Evolutionary conservation across 2,888 invertebrate genomes (phyloP).

Genomic region (Dasysyrphus albostriatus): DNA sequence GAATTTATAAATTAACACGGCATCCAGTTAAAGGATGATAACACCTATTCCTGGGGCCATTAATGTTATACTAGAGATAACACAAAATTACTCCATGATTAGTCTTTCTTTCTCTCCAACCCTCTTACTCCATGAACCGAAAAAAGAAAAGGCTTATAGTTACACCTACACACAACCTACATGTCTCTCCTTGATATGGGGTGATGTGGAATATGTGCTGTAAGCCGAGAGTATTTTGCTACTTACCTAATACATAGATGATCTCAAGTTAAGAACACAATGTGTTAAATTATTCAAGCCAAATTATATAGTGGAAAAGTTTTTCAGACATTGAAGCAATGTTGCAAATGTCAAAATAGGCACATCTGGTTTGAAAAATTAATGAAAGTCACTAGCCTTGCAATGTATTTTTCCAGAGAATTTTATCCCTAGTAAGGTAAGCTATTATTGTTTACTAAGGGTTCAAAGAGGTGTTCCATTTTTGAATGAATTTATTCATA

Average conservation of each 20-base stretch:
- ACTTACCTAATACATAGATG: constrained; percentile 24
- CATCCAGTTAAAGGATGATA: constrained; percentile 35
- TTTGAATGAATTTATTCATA: constrained; percentile 14
- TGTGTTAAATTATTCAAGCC: constrained; percentile 33
- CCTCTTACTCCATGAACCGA: not conserved
- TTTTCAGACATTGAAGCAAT: constrained; percentile 29
- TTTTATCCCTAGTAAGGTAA: not conserved
- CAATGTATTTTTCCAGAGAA: not conserved
- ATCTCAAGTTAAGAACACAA: constrained; percentile 13
- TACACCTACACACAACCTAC: too few species aligned
- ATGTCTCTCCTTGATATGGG: not conserved
- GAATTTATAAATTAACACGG: constrained; percentile 40
- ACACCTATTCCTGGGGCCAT: constrained; percentile 29
- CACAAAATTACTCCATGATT: constrained; percentile 31
- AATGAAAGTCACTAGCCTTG: constrained; percentile 19
- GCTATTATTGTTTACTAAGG: not conserved
- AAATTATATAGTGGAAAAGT: constrained; percentile 51
- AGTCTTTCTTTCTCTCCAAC: constrained; percentile 12
- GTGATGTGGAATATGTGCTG: not conserved
- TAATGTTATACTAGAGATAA: constrained; percentile 40
- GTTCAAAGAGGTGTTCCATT: not conserved
- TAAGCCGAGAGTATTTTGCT: not conserved
- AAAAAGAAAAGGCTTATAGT: constrained; percentile 3
- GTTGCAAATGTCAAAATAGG: constrained; percentile 22
- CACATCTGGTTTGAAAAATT: constrained; percentile 53